phyloP scores from a whole-genome alignment of 2,888 invertebrate genomes.

The Fissipunctia ypsillon region DNA sequence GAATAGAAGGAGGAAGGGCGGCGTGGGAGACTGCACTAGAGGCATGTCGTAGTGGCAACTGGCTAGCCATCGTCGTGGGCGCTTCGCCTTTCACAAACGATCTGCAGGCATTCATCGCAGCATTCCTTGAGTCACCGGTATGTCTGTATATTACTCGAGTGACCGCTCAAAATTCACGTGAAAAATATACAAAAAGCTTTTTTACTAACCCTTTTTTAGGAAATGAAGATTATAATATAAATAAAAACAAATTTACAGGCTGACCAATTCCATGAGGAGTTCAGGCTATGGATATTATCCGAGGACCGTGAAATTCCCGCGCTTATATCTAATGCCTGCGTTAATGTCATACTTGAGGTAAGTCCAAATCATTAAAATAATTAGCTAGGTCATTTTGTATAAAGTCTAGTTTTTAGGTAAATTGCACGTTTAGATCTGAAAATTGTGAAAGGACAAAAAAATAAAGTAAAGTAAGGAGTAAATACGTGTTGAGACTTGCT shows the following conservation, averaged over 20 bases:
- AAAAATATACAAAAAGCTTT: neutral
- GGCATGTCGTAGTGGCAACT: slow-evolving; percentile 76
- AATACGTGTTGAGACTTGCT: no score
- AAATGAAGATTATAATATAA: neutral
- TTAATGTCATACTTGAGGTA: slow-evolving; percentile 91
- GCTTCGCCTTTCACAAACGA: slow-evolving; percentile 83
- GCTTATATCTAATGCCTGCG: slow-evolving; percentile 93
- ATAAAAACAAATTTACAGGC: slow-evolving; percentile 68
- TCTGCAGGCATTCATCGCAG: slow-evolving; percentile 77
- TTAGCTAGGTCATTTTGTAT: neutral
- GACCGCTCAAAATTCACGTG: neutral
- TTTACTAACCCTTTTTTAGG: neutral
- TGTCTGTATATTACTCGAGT: slow-evolving; percentile 60
- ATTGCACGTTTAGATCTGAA: neutral
- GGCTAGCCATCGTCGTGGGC: slow-evolving; percentile 82
- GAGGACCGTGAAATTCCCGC: slow-evolving; percentile 95
- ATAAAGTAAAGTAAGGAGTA: no score
- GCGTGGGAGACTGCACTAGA: slow-evolving; percentile 79
- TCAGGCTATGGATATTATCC: slow-evolving; percentile 95
- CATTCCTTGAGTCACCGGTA: slow-evolving; percentile 73
- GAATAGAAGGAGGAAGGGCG: slow-evolving; percentile 76
- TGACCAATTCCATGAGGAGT: slow-evolving; percentile 79
- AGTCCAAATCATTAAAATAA: slow-evolving; percentile 19
- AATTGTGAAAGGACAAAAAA: neutral
- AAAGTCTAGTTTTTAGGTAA: neutral